These are phyloP conservation scores for Rousettus leschenaultii DNA, from an alignment of 2,113 vertebrate genomes.

Conservation along the genomic window DNA sequence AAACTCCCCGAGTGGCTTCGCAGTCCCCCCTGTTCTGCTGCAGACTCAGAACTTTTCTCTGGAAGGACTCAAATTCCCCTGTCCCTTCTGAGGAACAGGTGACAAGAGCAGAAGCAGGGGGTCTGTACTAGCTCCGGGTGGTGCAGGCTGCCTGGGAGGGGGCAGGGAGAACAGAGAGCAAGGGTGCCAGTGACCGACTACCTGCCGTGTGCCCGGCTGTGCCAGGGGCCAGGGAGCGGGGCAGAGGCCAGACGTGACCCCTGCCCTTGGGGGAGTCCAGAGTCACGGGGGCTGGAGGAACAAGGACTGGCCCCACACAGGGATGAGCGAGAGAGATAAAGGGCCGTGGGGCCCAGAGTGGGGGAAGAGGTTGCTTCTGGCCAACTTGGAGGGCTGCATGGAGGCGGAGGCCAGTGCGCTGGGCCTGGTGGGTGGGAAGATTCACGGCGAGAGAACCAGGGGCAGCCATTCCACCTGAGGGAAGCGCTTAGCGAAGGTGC, in stretches of 20 bases:
- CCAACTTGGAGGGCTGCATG: background rate
- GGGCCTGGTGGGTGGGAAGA: background rate
- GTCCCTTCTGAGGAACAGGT: background rate
- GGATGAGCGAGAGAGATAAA: background rate
- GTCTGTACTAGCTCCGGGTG: background rate
- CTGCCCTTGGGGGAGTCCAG: background rate
- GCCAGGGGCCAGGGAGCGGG: accelerated
- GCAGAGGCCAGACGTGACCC: background rate
- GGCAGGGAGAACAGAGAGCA: background rate
- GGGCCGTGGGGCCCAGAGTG: accelerated
- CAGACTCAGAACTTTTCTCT: constrained; percentile 45
- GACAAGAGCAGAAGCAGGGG: background rate
- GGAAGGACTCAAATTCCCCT: constrained; percentile 67
- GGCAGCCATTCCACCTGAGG: background rate
- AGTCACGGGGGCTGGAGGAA: background rate
- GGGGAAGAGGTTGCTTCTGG: background rate
- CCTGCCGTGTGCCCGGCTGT: background rate
- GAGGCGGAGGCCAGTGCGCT: background rate
- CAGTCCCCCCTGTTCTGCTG: background rate
- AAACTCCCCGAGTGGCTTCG: constrained; percentile 36
- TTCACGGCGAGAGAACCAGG: background rate
- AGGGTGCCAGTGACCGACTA: background rate
- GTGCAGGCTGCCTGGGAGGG: background rate
- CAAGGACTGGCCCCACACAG: background rate
- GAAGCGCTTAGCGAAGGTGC: background rate